phyloP scores from a whole-genome alignment of 2,888 invertebrate genomes.

The Apodemia duryi region DNA sequence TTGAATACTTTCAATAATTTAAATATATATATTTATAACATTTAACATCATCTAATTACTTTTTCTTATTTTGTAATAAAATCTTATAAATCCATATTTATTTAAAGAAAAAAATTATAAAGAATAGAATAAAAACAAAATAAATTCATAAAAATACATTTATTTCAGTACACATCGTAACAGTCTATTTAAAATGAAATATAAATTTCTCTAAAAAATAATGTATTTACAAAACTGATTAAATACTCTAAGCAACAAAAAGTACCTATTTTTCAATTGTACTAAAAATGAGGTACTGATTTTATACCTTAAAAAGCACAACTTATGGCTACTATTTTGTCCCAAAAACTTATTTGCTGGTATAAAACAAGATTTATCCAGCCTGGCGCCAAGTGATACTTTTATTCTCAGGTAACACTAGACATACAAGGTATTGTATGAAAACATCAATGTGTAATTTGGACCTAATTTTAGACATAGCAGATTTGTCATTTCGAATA shows the following conservation, averaged over 20 bases:
- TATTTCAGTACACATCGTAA: neutral
- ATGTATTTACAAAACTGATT: neutral
- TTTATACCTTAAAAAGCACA: neutral
- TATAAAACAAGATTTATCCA: too few relatives aligned
- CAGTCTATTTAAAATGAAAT: neutral
- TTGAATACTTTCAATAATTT: too few relatives aligned
- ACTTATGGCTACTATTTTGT: neutral
- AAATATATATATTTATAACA: too few relatives aligned
- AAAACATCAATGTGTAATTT: too few relatives aligned
- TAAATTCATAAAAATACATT: slow-evolving; percentile 3
- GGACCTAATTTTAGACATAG: too few relatives aligned
- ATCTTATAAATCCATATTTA: too few relatives aligned
- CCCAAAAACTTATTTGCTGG: neutral
- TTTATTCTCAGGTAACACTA: too few relatives aligned
- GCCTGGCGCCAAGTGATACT: too few relatives aligned
- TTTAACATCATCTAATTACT: too few relatives aligned
- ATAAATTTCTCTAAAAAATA: neutral
- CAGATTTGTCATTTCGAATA: too few relatives aligned
- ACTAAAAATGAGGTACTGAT: neutral
- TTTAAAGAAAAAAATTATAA: neutral
- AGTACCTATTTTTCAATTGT: neutral
- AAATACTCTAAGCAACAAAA: neutral
- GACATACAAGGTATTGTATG: too few relatives aligned
- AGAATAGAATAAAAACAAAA: neutral
- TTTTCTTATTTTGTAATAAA: too few relatives aligned